Percentiles rank a stretch among this genome's conserved stretches.
Evolutionary conservation across 2,888 invertebrate species (phyloP).

Genomic region (Gymnocheta viridis): DNA sequence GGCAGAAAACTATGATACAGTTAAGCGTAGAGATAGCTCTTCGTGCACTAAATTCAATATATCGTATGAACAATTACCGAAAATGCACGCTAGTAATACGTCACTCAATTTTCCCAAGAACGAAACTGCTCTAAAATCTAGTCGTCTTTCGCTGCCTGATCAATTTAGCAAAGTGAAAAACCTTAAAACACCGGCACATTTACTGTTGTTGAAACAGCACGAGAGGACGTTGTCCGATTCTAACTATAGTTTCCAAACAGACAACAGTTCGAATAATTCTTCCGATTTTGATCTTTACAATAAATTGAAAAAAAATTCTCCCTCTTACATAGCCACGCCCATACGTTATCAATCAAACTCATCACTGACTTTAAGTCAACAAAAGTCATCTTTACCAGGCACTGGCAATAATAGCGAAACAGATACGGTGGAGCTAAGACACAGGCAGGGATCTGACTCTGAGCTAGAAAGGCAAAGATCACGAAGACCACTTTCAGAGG

Average conservation of each 20-base stretch:
- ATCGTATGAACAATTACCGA: conserved; percentile 80
- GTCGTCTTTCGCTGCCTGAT: conserved; percentile 81
- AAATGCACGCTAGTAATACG: conserved; percentile 81
- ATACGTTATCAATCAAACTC: conserved; percentile 79
- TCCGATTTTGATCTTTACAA: conserved; percentile 81
- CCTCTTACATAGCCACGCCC: conserved; percentile 76
- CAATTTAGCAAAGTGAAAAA: conserved; percentile 78
- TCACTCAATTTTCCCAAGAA: conserved; percentile 79
- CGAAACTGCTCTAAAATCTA: conserved; percentile 78
- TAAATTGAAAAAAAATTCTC: conserved; percentile 79
- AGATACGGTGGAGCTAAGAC: conserved; percentile 84
- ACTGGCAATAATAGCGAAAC: conserved; percentile 79
- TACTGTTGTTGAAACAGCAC: conserved; percentile 77
- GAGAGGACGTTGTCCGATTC: conserved; percentile 81
- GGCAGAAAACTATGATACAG: conserved; percentile 81
- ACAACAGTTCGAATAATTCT: conserved; percentile 81
- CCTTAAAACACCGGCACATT: conserved; percentile 67
- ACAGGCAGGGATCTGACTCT: conserved; percentile 81
- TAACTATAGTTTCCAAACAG: conserved; percentile 81
- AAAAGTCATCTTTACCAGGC: conserved; percentile 47
- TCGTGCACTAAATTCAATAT: conserved; percentile 77
- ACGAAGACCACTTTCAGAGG: conserved; percentile 89
- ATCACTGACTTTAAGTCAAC: conserved; percentile 75
- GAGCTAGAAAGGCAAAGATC: conserved; percentile 85
- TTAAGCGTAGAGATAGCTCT: conserved; percentile 78